Base-by-base conservation (phyloP, 2,888 invertebrate species). In the Asteroscopus sphinx region DNA sequence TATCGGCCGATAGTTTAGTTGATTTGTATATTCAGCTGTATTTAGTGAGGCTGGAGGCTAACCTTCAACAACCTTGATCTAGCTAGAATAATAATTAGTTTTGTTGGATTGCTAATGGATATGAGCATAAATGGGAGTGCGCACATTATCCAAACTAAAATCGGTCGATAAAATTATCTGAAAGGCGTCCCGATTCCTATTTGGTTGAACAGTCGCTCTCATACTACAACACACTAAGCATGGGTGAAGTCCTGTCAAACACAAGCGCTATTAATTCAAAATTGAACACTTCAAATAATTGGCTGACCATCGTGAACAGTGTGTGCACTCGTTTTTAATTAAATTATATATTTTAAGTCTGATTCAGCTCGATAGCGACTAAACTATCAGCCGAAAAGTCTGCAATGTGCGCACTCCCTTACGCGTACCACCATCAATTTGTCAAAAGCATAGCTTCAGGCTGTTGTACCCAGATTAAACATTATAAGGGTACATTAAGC, bases 1-100 rank as follows among this genome's bases (percentile, higher is more conserved):
- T 67, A 67, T 67, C 66, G 66, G 66, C 66, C 66, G 66, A 67
- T 67, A 62, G 67, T 61, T 61, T 54, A 54, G 61, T 67, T 66
- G 67, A 47, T 37, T 44, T 32, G 39, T 36, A 32, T 46, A 49
- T 53, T 35, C 30, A 54, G 33, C 32, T 36, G 47, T 41, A 47
- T 35, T 32, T 52, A 42, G 26, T 42, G 36, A 42, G 40, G 47
- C 41, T 32, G 28, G 21, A 28, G 11, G 11, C 52, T 42, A 49
- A 33, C 21, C 37, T n/a, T 40, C 17, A 30, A 55, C 26, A 26
- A 7, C 48, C 12, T 25, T 60, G 47, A 36, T 25, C 46, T 45
- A 30, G 28, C 45, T 61, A 47, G 32, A 26, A 36, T 40, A 15
- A 48, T 30, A 1, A 52, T 46, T 48, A 35, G 36, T 35, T 44